These are phyloP conservation scores for Lissocephala sabroskyi DNA, from an alignment of 2,888 invertebrate species.

Conservation along the genomic window DNA sequence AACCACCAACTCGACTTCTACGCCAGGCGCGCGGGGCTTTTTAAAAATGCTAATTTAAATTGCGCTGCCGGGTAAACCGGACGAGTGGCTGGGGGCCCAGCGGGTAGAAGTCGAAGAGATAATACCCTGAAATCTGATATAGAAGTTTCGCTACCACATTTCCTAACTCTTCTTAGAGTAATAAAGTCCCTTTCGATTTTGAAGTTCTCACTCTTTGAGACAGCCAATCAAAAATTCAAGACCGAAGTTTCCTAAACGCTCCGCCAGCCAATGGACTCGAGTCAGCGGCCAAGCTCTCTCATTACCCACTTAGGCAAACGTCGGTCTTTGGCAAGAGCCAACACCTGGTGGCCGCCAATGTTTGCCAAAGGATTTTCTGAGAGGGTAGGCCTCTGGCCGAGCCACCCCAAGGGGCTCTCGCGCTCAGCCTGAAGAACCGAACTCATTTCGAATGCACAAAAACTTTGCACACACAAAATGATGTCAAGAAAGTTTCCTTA, in stretches of 20 bases:
- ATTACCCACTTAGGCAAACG: background rate
- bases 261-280: no score
- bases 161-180: no score
- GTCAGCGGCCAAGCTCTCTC: no score
- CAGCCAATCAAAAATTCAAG: no score
- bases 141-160: no score
- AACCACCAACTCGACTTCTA: no score
- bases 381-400: slow-evolving; percentile 20
- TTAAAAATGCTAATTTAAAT: slow-evolving; percentile 35
- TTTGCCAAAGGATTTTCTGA: slow-evolving; percentile 34
- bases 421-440: slow-evolving; percentile 8
- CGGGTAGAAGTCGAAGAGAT: no score
- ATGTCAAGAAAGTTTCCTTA: slow-evolving; percentile 37
- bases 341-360: slow-evolving; percentile 44
- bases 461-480: slow-evolving; percentile 25
- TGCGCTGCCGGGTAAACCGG: slow-evolving; percentile 20
- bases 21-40: background rate
- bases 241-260: no score
- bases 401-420: slow-evolving; percentile 1
- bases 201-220: no score
- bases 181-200: no score
- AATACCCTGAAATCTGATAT: no score
- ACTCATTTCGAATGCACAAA: slow-evolving; percentile 47
- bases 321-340: slow-evolving; percentile 10
- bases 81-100: background rate